A percentile compares a stretch with the other conserved stretches of the same genome.
Evolutionary conservation across 64 coral and sea anemone species (phyloP).

Genomic region (Orbicella faveolata): DNA sequence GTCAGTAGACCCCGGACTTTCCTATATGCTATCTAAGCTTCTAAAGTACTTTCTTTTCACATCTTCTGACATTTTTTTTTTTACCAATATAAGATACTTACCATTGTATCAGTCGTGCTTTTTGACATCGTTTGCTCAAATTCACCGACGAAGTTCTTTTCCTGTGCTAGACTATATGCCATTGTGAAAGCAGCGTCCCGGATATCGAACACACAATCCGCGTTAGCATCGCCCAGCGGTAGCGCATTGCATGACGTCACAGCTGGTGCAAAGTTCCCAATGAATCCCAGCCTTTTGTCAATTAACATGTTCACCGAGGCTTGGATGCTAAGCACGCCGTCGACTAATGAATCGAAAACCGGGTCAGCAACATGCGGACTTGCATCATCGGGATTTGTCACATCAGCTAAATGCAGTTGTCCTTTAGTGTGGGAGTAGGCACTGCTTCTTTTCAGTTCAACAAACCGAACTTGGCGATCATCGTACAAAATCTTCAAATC

Average conservation of each 20-base stretch:
- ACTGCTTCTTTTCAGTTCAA: conserved; percentile 1
- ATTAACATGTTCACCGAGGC: conserved; percentile 40
- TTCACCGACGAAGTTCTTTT: conserved; percentile 20
- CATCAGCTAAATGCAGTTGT: conserved; percentile 42
- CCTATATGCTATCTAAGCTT: no score
- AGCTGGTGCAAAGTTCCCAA: not conserved
- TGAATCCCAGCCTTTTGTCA: conserved; percentile 31
- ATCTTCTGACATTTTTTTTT: no score
- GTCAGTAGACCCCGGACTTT: no score
- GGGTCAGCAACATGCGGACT: conserved; percentile 18
- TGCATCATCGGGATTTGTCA: conserved; percentile 12
- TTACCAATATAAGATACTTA: not conserved
- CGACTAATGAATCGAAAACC: not conserved
- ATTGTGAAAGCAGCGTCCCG: conserved; percentile 51
- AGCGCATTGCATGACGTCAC: not conserved
- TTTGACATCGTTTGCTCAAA: conserved; percentile 12
- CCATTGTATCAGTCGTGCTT: conserved; percentile 22
- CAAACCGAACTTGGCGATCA: conserved; percentile 22
- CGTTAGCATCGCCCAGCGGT: conserved; percentile 52
- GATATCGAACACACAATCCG: conserved; percentile 61
- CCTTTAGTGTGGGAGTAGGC: conserved; percentile 28
- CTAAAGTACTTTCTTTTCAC: no score
- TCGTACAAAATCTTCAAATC: conserved; percentile 50
- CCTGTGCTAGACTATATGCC: conserved; percentile 30
- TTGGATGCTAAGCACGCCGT: conserved; percentile 24